Percentiles rank a stretch among this genome's conserved stretches.
These are phyloP conservation scores for Harmothoe impar DNA, from an alignment of 2,888 invertebrate species.

Conservation along the genomic window DNA sequence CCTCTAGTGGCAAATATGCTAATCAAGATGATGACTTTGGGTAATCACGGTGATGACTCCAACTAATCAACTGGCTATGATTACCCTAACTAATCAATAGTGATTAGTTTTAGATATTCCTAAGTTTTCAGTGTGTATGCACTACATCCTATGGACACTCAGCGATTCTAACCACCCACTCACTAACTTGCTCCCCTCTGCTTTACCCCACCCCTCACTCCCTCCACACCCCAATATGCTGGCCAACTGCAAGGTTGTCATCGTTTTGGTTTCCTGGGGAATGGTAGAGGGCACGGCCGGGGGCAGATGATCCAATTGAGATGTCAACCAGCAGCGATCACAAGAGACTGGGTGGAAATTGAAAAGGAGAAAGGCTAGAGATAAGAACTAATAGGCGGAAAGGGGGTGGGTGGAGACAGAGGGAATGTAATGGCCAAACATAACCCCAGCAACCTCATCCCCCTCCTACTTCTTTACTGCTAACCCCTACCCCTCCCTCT, in stretches of 20 bases:
- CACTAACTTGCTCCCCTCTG: not conserved
- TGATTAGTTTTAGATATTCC: no score
- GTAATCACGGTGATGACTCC: no score
- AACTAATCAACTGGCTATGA: no score
- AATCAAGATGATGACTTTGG: no score
- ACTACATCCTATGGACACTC: not conserved
- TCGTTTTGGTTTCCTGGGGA: not conserved
- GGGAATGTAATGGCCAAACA: not conserved
- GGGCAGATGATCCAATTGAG: conserved; percentile 35
- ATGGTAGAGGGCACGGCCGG: not conserved
- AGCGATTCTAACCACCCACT: not conserved
- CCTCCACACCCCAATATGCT: not conserved
- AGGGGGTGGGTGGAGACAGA: not conserved
- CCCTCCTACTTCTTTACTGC: not conserved
- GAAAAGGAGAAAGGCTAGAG: conserved; percentile 14
- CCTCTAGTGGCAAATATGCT: no score
- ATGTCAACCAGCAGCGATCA: conserved; percentile 31
- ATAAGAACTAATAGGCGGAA: conserved; percentile 33
- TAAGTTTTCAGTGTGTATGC: no score
- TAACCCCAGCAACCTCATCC: not conserved
- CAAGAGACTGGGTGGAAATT: conserved; percentile 39
- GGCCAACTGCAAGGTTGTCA: not conserved
- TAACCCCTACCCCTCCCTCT: not conserved
- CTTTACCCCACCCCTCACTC: not conserved
- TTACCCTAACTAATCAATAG: no score